A percentile compares a stretch with the other conserved stretches of the same genome.
Conservation (phyloP, 2,888 invertebrate species). For the Thumatha senex region DNA sequence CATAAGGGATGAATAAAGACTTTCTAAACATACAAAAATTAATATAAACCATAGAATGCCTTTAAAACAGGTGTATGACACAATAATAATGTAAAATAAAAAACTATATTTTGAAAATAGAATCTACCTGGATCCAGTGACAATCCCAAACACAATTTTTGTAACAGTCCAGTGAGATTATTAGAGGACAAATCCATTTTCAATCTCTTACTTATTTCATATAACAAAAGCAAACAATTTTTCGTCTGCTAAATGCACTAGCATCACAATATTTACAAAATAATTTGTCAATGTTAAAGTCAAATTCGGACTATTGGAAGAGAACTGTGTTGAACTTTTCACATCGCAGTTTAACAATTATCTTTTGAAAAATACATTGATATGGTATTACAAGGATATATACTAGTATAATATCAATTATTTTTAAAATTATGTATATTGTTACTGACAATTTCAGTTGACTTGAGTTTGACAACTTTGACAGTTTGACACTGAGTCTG, state of each 20-base stretch:
- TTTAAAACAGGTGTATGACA: background rate
- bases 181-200: constrained; percentile 57
- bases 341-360: background rate
- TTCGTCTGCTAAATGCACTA: background rate
- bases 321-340: background rate
- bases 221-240: background rate
- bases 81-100: background rate
- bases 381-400: too few species aligned
- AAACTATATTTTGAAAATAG: constrained; percentile 47
- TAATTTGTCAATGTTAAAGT: constrained; percentile 2
- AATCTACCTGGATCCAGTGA: constrained; percentile 72
- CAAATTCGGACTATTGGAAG: background rate
- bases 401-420: too few species aligned
- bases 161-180: constrained; percentile 62
- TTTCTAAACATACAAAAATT: constrained; percentile 4
- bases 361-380: too few species aligned
- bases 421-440: too few species aligned
- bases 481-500: too few species aligned
- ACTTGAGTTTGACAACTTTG: too few species aligned
- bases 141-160: constrained; percentile 69
- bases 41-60: background rate
- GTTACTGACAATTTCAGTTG: too few species aligned
- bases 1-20: constrained; percentile 38
- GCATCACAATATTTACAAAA: constrained; percentile 27
- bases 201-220: background rate